These are phyloP conservation scores for Bombylius discolor DNA, from an alignment of 2,888 invertebrate genomes.

Conservation along the genomic window DNA sequence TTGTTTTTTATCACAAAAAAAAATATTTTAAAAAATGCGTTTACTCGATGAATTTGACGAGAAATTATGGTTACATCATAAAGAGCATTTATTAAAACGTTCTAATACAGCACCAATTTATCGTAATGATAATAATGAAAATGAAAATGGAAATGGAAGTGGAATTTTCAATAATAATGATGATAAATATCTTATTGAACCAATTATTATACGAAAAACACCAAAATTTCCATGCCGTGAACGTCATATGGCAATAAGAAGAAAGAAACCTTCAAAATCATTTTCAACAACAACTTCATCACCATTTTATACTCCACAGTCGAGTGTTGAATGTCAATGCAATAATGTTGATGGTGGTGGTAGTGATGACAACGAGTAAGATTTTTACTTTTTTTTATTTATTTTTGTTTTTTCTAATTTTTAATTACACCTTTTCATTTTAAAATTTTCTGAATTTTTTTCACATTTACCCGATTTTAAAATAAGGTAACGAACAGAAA, in stretches of 20 bases:
- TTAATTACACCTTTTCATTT: too few species aligned
- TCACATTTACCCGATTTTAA: too few species aligned
- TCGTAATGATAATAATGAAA: neutral
- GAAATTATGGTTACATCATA: constrained; percentile 11
- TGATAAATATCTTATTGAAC: constrained; percentile 27
- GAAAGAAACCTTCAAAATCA: constrained; percentile 37
- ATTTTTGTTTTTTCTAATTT: neutral
- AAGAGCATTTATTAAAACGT: constrained; percentile 5
- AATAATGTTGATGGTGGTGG: constrained; percentile 2
- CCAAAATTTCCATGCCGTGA: constrained; percentile 57
- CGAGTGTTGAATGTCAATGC: constrained; percentile 13
- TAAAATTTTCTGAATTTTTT: too few species aligned
- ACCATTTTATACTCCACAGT: constrained; percentile 12
- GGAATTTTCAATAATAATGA: neutral
- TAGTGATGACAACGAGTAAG: constrained; percentile 4
- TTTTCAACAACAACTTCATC: neutral
- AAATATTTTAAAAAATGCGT: constrained; percentile 6
- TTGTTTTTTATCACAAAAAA: neutral
- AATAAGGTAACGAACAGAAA: too few species aligned
- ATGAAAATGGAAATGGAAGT: neutral
- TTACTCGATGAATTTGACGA: constrained; percentile 14
- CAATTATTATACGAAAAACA: constrained; percentile 39
- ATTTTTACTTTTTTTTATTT: neutral
- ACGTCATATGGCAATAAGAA: constrained; percentile 51
- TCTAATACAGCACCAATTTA: neutral